Evolutionary conservation across 2,797 vertebrate genomes (phyloP).

Genomic region (Melanotaenia nigrans): DNA sequence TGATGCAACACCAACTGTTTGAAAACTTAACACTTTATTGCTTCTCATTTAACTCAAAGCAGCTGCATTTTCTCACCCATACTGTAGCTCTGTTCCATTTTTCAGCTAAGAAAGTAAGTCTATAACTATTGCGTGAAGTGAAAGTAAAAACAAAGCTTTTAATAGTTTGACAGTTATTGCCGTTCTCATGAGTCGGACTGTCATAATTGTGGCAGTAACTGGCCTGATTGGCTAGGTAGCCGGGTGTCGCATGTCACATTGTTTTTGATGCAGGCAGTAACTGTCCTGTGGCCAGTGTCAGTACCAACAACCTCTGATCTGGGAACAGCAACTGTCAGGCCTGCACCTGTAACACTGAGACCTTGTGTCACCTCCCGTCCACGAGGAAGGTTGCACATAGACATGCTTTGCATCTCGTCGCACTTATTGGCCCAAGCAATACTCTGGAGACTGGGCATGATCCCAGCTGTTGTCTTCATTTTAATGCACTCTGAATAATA

Average conservation of each 20-base stretch:
- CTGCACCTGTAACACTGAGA: constrained; percentile 82
- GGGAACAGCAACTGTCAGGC: constrained; percentile 79
- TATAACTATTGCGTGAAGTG: constrained; percentile 35
- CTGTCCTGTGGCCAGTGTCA: constrained; percentile 75
- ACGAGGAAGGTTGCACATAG: constrained; percentile 46
- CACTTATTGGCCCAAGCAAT: constrained; percentile 69
- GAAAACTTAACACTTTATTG: constrained; percentile 74
- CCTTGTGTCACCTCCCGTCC: constrained; percentile 55
- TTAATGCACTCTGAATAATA: constrained; percentile 86
- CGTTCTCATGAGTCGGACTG: constrained; percentile 52
- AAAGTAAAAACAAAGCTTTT: constrained; percentile 44
- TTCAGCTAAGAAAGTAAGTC: constrained; percentile 39
- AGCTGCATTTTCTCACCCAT: constrained; percentile 10
- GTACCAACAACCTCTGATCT: constrained; percentile 77
- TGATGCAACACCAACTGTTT: constrained; percentile 79
- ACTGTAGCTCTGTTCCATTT: constrained; percentile 39
- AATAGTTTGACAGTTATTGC: constrained; percentile 41
- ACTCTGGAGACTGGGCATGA: constrained; percentile 76
- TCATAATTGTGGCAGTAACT: constrained; percentile 42
- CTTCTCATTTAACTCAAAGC: constrained; percentile 51
- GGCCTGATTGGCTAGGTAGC: constrained; percentile 59
- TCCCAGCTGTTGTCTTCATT: constrained; percentile 86
- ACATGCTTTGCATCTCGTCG: constrained; percentile 72
- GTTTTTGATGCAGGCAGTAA: constrained; percentile 66
- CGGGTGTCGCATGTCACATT: constrained; percentile 69